These are phyloP conservation scores for Lithobius niger DNA, from an alignment of 1,140 invertebrate genomes.

Conservation along the genomic window DNA sequence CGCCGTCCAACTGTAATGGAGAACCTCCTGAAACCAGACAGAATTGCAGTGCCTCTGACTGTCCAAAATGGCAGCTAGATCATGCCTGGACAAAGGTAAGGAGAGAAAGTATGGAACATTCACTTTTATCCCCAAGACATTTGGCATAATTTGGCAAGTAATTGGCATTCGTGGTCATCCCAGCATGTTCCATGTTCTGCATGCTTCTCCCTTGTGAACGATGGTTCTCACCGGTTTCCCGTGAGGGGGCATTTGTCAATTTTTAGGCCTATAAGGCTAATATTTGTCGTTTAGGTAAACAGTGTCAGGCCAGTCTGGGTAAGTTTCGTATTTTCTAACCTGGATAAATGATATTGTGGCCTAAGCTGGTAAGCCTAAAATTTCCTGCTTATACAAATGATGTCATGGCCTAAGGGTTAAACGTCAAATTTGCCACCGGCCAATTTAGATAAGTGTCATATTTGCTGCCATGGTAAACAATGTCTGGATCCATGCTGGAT, in stretches of 20 bases:
- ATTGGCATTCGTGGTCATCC: not conserved
- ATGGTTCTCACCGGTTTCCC: not conserved
- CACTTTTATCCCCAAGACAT: not conserved
- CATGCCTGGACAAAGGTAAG: conserved; percentile 4
- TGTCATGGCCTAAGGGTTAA: no score
- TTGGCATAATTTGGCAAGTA: not conserved
- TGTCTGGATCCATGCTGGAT: no score
- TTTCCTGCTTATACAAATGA: no score
- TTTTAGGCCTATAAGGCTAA: no score
- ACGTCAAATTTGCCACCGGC: no score
- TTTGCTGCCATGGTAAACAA: no score
- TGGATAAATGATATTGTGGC: no score
- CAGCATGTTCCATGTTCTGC: not conserved
- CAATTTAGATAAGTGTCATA: no score
- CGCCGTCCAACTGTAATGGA: not conserved
- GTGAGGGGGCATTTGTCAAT: not conserved
- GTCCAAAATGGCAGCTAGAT: not conserved
- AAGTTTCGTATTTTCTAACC: no score
- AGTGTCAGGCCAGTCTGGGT: no score
- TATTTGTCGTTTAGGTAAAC: no score
- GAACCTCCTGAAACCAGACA: conserved; percentile 1
- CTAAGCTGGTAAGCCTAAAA: no score
- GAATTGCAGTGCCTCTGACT: not conserved
- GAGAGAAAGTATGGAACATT: not conserved
- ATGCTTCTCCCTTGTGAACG: not conserved